These are phyloP conservation scores for Girardinichthys multiradiatus DNA, from an alignment of 2,113 vertebrate species.

Conservation along the genomic window DNA sequence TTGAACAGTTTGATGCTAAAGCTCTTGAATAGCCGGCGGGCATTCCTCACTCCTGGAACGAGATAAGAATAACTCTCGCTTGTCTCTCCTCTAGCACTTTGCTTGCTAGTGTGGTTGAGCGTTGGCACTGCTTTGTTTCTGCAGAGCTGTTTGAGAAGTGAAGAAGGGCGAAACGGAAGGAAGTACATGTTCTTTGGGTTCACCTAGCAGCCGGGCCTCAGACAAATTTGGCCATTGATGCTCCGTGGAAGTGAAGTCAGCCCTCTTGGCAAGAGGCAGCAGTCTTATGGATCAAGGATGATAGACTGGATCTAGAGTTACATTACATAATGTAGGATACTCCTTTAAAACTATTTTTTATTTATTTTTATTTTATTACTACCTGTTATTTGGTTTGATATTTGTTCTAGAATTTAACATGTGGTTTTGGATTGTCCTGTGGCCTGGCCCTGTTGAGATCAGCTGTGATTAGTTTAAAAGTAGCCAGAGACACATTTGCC, in stretches of 20 bases:
- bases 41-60: slow-evolving; percentile 31
- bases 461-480: neutral
- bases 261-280: slow-evolving; percentile 19
- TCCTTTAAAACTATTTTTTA: neutral
- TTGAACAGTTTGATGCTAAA: slow-evolving; percentile 42
- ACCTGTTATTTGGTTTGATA: neutral
- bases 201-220: slow-evolving; percentile 45
- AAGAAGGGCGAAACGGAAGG: slow-evolving; percentile 28
- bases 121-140: slow-evolving; percentile 24
- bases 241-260: slow-evolving; percentile 25
- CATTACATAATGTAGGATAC: neutral
- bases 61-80: slow-evolving; percentile 52
- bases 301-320: slow-evolving; percentile 18
- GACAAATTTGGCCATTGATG: slow-evolving; percentile 65
- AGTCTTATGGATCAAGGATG: slow-evolving; percentile 33
- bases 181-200: slow-evolving; percentile 25
- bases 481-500: neutral
- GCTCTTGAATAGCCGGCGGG: slow-evolving; percentile 44
- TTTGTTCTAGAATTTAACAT: neutral
- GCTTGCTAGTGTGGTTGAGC: slow-evolving; percentile 28
- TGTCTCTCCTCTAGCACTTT: slow-evolving; percentile 25
- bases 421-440: neutral
- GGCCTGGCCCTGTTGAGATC: neutral
- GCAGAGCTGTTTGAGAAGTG: slow-evolving; percentile 7
- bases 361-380: neutral